Percentiles rank a stretch among this genome's conserved stretches.
Evolutionary conservation across 2,888 invertebrate genomes (phyloP).

Genomic region (Temnothorax rugatulus): DNA sequence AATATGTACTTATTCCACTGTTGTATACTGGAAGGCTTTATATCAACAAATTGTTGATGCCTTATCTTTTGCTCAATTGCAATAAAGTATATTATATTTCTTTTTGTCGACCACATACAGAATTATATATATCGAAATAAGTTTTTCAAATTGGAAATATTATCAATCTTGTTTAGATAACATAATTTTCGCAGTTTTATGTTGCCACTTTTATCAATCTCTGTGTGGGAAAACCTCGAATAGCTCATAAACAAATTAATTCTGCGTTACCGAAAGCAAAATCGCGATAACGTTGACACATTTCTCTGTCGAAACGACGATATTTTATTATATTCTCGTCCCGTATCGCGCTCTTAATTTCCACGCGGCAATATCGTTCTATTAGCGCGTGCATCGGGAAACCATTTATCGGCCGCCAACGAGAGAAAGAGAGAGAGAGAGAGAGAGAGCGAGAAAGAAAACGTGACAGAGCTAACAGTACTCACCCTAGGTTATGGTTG

Average conservation of each 20-base stretch:
- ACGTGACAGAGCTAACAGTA: constrained; percentile 47
- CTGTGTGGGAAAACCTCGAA: neutral
- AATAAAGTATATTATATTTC: neutral
- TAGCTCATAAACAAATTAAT: neutral
- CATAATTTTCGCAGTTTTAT: neutral
- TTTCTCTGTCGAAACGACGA: neutral
- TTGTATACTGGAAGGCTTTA: too few relatives aligned
- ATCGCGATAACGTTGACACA: neutral
- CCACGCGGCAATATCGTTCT: constrained; percentile 6
- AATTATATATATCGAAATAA: neutral
- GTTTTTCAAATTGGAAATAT: neutral
- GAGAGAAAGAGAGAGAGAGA: neutral
- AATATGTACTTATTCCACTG: too few relatives aligned
- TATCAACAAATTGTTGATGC: too few relatives aligned
- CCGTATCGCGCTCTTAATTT: constrained; percentile 32
- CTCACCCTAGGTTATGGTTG: constrained; percentile 87
- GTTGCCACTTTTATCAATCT: neutral
- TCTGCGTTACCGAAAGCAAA: neutral
- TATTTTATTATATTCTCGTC: constrained; percentile 3
- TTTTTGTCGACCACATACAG: neutral
- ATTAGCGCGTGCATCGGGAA: constrained; percentile 33
- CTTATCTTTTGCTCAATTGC: too few relatives aligned
- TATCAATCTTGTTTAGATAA: neutral
- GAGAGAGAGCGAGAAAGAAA: neutral
- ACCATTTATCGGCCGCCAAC: constrained; percentile 31